Evolutionary conservation across 2,113 vertebrate genomes (phyloP), one percentile per base, ranked within the genome.

Genomic region (Otocyon megalotis): DNA sequence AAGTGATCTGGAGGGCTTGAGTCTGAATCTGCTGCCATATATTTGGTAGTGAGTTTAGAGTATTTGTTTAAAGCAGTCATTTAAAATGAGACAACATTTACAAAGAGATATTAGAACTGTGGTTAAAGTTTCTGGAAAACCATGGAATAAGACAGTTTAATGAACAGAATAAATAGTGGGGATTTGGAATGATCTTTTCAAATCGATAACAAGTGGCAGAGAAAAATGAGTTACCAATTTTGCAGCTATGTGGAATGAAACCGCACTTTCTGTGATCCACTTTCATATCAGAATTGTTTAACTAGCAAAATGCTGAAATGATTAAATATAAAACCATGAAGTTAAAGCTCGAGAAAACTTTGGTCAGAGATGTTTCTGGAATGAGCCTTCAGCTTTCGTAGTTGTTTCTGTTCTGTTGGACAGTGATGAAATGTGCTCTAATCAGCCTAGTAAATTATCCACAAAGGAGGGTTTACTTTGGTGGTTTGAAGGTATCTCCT

Each of bases 401-500:
- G 53, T 88, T 76, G 26, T 65, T 93, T 93, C 83, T 96, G 58
- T 54, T 32, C 71, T 15, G 6, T 20, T 17, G 90, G 94, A 71
- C 94, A 65, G 86, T 43, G 97, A 88, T 72, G 60, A 93, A 71
- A 71, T 58, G 58, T 8, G 28, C 86, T 43, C 5, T 63, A 7
- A 74, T 81, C 81, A 56, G 69, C 81, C 62, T 67, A 92, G 63
- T 62, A 14, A 11, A 8, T 72, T 60, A 65, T 54, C 89, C 92
- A 28, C 62, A 48, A 77, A 54, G n/a, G 93, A 86, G 95, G 79
- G 90, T 93, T 98, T 79, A 22, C 95, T 94, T 50, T 37, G 62
- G 58, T 30, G 48, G 95, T 87, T 96, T 97, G 80, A 97, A 97
- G 98, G 98, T 96, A 94, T 97, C 98, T 97, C 97, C 89, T 98